Evolutionary conservation across 2,113 vertebrate genomes (phyloP).

Genomic region (Cariama cristata): DNA sequence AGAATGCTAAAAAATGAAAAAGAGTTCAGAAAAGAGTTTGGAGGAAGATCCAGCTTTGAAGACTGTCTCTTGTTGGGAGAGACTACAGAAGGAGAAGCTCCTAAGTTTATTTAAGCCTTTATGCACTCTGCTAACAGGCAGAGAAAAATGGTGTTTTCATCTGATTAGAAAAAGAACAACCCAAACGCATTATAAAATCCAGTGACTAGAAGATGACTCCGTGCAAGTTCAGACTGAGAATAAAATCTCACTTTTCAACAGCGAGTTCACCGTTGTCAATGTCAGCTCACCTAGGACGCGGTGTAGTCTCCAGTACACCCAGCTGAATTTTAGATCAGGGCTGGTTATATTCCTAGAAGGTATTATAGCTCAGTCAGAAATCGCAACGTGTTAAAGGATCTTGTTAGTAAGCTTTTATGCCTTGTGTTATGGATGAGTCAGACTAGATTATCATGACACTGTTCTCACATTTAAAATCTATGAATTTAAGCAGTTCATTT

Average conservation of each 20-base stretch:
- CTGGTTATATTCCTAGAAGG: neutral
- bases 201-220: neutral
- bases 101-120: neutral
- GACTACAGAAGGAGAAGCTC: neutral
- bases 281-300: neutral
- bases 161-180: neutral
- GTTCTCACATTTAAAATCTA: neutral
- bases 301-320: neutral
- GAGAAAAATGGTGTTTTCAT: neutral
- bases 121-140: neutral
- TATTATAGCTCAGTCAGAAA: conserved; percentile 4
- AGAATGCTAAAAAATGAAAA: neutral
- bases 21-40: neutral
- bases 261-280: neutral
- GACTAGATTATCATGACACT: neutral
- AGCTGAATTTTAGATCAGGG: neutral
- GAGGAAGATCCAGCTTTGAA: neutral
- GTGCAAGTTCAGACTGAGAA: neutral
- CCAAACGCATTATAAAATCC: neutral
- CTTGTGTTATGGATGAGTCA: conserved; percentile 17
- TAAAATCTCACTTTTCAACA: neutral
- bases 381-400: neutral
- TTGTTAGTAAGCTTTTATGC: conserved; percentile 7
- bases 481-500: neutral
- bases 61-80: neutral